These are phyloP conservation scores for human (Homo sapiens) DNA, from an alignment of 2,113 vertebrate species.

Conservation along the genomic window GRCh38 chr15:52631501-52632000, in stretches of 20 bases:
- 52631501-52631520: background rate
- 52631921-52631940: too few relatives aligned
- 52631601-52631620: background rate
- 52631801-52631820: background rate
- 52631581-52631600: background rate
- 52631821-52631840: too few relatives aligned
- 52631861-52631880: too few relatives aligned
- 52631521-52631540: background rate
- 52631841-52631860: too few relatives aligned
- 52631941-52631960: too few relatives aligned
- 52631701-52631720: background rate
- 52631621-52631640: background rate
- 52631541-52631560: background rate
- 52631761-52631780: background rate
- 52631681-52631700: background rate
- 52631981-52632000: too few relatives aligned
- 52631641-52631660: background rate
- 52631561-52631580: background rate
- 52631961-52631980: too few relatives aligned
- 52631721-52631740: slow-evolving; percentile 7
- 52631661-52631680: background rate
- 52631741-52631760: background rate
- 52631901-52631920: too few relatives aligned
- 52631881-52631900: too few relatives aligned
- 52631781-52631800: background rate